These are phyloP conservation scores for Tringa solitaria DNA, from an alignment of 2,113 vertebrate species.

Conservation along the genomic window DNA sequence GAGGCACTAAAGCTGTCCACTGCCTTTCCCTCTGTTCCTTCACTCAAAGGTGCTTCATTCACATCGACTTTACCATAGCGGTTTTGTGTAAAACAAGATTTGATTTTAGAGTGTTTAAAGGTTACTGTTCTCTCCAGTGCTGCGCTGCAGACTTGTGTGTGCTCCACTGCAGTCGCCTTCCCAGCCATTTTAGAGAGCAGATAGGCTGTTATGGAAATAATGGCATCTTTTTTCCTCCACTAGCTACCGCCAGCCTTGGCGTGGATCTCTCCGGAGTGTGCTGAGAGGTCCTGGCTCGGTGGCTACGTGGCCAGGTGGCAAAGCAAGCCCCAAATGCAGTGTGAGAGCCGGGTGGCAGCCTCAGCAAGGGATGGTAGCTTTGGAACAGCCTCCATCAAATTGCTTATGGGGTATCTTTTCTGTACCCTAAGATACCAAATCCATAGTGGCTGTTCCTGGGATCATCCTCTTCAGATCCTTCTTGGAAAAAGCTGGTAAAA, in stretches of 20 bases:
- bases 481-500: neutral
- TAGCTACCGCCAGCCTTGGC: rapidly evolving
- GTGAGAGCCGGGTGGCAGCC: neutral
- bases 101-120: constrained; percentile 51
- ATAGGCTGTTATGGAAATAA: neutral
- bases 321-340: neutral
- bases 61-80: neutral
- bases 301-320: neutral
- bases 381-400: neutral
- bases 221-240: neutral
- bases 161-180: neutral
- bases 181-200: neutral
- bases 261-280: neutral
- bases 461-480: neutral
- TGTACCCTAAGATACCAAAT: neutral
- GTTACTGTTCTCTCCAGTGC: constrained; percentile 14
- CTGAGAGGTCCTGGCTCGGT: neutral
- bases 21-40: constrained; percentile 65
- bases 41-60: constrained; percentile 68
- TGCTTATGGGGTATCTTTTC: neutral
- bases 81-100: constrained; percentile 64
- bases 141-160: neutral
- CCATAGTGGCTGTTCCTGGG: neutral
- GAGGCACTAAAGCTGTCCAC: constrained; percentile 66
- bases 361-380: neutral